Evolutionary conservation across 2,888 invertebrate genomes (phyloP).

Genomic region (Sinohyriopsis cumingii): DNA sequence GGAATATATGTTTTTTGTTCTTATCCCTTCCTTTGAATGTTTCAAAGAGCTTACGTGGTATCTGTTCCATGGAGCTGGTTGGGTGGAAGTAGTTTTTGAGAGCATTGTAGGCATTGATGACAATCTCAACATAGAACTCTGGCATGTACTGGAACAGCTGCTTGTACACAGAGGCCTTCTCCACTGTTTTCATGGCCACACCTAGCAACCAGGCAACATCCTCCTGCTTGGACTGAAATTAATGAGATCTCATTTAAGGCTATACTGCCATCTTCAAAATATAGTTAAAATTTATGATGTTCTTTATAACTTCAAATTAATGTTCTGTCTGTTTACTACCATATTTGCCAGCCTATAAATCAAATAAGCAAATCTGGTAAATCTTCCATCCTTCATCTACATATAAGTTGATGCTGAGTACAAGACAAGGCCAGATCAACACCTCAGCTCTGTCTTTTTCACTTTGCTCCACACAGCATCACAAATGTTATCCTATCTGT

Average conservation of each 20-base stretch:
- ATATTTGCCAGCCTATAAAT: too few species aligned
- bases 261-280: not conserved
- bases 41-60: slow-evolving; percentile 71
- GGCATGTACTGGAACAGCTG: slow-evolving; percentile 82
- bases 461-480: too few species aligned
- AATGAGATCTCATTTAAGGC: not conserved
- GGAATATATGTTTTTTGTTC: too few species aligned
- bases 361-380: too few species aligned
- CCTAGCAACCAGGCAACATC: slow-evolving; percentile 79
- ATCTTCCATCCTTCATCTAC: too few species aligned
- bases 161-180: slow-evolving; percentile 77
- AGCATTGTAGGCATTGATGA: slow-evolving; percentile 79
- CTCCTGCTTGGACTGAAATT: slow-evolving; percentile 75
- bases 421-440: too few species aligned
- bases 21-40: too few species aligned
- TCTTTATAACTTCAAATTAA: too few species aligned
- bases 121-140: slow-evolving; percentile 82
- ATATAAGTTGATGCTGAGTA: too few species aligned
- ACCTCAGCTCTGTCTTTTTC: too few species aligned
- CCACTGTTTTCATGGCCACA: slow-evolving; percentile 77
- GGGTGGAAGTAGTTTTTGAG: slow-evolving; percentile 80
- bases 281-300: too few species aligned
- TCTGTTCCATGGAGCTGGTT: slow-evolving; percentile 76
- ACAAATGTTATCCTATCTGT: too few species aligned
- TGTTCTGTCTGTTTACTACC: not conserved